Conservation (phyloP, 1,140 invertebrate genomes). For the Paramacrobiotus metropolitanus region DNA sequence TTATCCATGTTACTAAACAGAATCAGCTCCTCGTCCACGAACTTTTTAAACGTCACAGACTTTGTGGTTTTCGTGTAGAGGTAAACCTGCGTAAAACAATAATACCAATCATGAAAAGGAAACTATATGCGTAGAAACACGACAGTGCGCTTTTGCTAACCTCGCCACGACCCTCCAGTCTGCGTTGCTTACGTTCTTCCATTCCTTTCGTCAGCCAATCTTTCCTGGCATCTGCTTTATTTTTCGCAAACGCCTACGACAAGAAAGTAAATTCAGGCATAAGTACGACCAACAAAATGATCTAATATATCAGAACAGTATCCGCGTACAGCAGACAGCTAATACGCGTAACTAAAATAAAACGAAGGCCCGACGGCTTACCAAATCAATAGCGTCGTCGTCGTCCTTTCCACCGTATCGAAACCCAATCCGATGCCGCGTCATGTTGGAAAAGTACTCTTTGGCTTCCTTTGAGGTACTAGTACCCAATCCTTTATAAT, state of each 20-base stretch:
- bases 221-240: conserved; percentile 79
- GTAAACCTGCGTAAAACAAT: too few relatives aligned
- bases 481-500: conserved; percentile 63
- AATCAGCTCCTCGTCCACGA: conserved; percentile 89
- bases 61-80: conserved; percentile 78
- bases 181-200: conserved; percentile 52
- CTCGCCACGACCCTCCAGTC: too few relatives aligned
- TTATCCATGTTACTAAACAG: conserved; percentile 94
- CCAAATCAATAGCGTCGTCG: conserved; percentile 75
- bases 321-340: too few relatives aligned
- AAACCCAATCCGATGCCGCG: conserved; percentile 71
- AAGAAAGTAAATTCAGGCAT: too few relatives aligned
- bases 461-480: conserved; percentile 92
- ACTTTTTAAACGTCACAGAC: conserved; percentile 64
- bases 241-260: conserved; percentile 95
- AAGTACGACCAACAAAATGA: too few relatives aligned
- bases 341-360: too few relatives aligned
- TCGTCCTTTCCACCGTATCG: conserved; percentile 59
- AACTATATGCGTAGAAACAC: too few relatives aligned
- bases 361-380: too few relatives aligned
- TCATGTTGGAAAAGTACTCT: conserved; percentile 93
- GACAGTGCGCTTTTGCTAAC: conserved; percentile 33
- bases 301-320: too few relatives aligned
- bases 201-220: conserved; percentile 92
- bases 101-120: too few relatives aligned